Base-by-base conservation (phyloP, 2,113 vertebrate species). In the Elephas maximus region DNA sequence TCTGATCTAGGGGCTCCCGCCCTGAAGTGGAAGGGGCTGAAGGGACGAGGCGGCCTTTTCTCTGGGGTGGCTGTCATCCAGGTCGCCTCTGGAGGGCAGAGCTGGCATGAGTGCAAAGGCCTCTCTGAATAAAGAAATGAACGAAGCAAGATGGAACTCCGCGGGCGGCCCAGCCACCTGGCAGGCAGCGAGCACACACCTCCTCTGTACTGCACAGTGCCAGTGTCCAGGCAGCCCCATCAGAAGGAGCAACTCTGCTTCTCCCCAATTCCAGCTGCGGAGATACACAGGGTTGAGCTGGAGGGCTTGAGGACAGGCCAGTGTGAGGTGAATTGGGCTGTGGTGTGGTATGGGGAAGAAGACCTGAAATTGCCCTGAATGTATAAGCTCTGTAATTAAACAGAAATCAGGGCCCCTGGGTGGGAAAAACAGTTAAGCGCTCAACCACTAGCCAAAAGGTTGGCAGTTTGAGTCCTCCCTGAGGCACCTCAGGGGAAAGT, bases 161-260 rank as follows among this genome's bases (percentile, higher is more conserved):
- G 28, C 8, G 30, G 63, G 33, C 8, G 5, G 57, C 30, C 67
- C 45, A 8, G 83, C 37, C 79, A 30, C 44, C 37, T 69, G 44
- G 30, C 3, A 21, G 44, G 37, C 77, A 21, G 11, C 0, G 0
- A 48, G 20, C n/a, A 30, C 33, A 4, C 1, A 15, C 37, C 10
- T 60, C 77, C 73, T 51, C 1, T 1, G 4, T 30, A 23, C 48
- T 23, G 3, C 1, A 41, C 18, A 63, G 37, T 37, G 24, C 6
- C 12, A 44, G 37, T 37, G 24, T 10, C 44, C 51, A 73, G 26
- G 12, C 7, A 20, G n/a, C 14, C 78, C 67, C 12, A 4, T 9
- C 23, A n/a, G 26, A 21, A 33, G 77, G 71, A 90, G 81, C 83
- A 26, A 10, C 28, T 8, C 6, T 14, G 23, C 45, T 37, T 53